A percentile compares a stretch with the other conserved stretches of the same genome.
phyloP scores from a whole-genome alignment of 35 echinoderm and acorn worm species.

The Holothuria glaberrima region DNA sequence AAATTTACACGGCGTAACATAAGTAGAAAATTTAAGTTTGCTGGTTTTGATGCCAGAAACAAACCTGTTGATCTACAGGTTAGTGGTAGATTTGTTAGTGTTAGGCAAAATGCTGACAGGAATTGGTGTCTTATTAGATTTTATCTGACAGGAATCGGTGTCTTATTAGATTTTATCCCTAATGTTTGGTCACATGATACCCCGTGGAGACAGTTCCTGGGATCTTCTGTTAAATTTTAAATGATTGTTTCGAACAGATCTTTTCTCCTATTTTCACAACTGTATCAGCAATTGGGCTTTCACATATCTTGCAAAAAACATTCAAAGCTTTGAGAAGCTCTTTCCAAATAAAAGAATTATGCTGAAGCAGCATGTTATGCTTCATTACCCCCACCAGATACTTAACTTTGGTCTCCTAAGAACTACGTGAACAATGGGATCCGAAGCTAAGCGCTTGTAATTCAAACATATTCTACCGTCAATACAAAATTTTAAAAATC shows the following conservation, averaged over 20 bases:
- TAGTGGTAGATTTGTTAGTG: constrained; percentile 7
- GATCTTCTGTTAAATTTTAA: constrained; percentile 35
- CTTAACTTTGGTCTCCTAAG: constrained; percentile 52
- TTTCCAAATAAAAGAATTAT: constrained; percentile 49
- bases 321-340: constrained; percentile 17
- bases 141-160: constrained; percentile 61
- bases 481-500: constrained; percentile 55
- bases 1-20: too few relatives aligned
- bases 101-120: constrained; percentile 54
- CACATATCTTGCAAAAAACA: constrained; percentile 28
- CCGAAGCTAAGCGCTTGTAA: constrained; percentile 56
- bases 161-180: constrained; percentile 44
- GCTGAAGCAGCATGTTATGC: constrained; percentile 57
- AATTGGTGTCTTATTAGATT: constrained; percentile 61
- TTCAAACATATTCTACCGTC: constrained; percentile 21
- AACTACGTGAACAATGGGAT: constrained; percentile 59
- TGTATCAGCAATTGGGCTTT: constrained; percentile 9
- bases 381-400: constrained; percentile 58
- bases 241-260: constrained; percentile 42
- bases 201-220: not conserved
- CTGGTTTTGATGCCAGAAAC: constrained; percentile 30
- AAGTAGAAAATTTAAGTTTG: constrained; percentile 29
- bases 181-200: constrained; percentile 5
- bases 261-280: constrained; percentile 7
- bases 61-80: constrained; percentile 54